Evolutionary conservation across 2,113 vertebrate genomes (phyloP), one percentile per base, ranked within the genome.

Genomic region (Tretioscincus oriximinensis): DNA sequence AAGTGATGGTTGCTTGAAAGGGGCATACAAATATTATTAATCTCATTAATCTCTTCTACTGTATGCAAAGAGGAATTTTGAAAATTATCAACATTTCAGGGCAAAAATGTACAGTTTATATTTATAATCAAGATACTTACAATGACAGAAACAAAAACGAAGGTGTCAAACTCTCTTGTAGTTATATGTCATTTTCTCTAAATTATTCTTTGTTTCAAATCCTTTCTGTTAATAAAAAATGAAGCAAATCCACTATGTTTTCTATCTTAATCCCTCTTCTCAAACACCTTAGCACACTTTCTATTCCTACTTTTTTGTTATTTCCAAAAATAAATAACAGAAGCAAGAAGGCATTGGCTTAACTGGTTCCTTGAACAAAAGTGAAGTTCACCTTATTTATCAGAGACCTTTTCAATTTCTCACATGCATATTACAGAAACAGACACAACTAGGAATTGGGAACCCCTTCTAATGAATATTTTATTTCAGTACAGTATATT

Each of bases 401-500:
- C 61, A 85, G 76, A 51, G 41, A 80, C 86, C 31, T 88, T 61
- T 78, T 90, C 73, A 86, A 93, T 87, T 82, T 92, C 74, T 85
- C 78, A 87, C 49, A 88, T 88, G 87, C 35, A 85, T 85, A 83
- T 88, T 89, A 85, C 8, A 89, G 87, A 90, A 90, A 92, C 86
- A 88, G 67, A 88, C n/a, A 88, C 66, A 69, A 76, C 60, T 77
- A 85, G 49, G 54, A 75, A 78, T 58, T 67, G 64, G 35, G 66
- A 87, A 94, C 88, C 78, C 87, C 71, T 66, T 84, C 72, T 88
- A 83, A 91, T 92, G 67, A 90, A 90, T 91, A 93, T 92, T 94
- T 94, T n/a, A 93, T 86, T 92, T 91, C 67, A 90, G 88, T 90
- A 89, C 77, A 88, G 10, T 92, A 91, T 54, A 93, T 76, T 91